Evolutionary conservation across 2,113 vertebrate genomes (phyloP).

Genomic region (Lipotes vexillifer): DNA sequence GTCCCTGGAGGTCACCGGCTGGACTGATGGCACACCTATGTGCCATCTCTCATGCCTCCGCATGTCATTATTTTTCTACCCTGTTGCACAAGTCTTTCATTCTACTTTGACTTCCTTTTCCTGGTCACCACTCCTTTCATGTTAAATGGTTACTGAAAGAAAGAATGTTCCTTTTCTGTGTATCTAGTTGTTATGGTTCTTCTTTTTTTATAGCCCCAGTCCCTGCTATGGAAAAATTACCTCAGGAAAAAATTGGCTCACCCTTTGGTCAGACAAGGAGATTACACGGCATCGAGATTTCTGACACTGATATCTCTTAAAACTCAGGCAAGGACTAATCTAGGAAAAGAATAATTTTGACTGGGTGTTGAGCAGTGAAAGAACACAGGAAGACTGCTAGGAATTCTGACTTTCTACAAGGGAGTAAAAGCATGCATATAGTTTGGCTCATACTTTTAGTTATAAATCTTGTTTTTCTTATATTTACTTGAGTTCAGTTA

Average conservation of each 20-base stretch:
- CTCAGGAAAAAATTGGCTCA: neutral
- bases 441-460: neutral
- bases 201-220: neutral
- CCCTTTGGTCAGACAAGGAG: neutral
- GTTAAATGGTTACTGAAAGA: neutral
- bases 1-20: neutral
- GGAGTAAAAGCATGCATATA: neutral
- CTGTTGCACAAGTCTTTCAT: neutral
- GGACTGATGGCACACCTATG: accelerated
- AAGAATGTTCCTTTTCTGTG: neutral
- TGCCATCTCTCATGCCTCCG: neutral
- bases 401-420: neutral
- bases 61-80: neutral
- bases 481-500: neutral
- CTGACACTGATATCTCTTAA: neutral
- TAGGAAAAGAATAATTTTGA: neutral
- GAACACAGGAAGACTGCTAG: neutral
- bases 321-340: neutral
- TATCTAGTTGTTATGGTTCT: neutral
- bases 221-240: neutral
- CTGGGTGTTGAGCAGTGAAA: neutral
- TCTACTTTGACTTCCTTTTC: neutral
- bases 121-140: neutral
- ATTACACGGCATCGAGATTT: neutral
- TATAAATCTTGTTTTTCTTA: neutral